phyloP scores from a whole-genome alignment of 2,888 invertebrate genomes.

The Polydrusus pterygomalis region DNA sequence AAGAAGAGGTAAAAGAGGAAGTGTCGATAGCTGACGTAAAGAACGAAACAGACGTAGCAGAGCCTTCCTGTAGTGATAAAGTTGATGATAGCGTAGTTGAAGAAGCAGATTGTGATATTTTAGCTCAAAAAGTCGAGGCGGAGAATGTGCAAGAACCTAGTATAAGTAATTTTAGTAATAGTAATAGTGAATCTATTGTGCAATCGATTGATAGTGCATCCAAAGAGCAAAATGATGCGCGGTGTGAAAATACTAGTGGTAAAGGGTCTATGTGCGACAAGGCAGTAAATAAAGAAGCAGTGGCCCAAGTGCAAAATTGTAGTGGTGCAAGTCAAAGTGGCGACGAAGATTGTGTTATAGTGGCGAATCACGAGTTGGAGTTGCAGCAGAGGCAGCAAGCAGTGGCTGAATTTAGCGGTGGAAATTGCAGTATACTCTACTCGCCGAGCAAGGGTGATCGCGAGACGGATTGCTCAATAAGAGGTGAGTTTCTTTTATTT shows the following conservation, averaged over 20 bases:
- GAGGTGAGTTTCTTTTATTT: constrained; percentile 61
- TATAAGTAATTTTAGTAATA: constrained; percentile 44
- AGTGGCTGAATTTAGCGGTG: constrained; percentile 14
- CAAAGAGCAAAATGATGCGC: constrained; percentile 31
- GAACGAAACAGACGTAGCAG: not conserved
- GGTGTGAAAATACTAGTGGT: constrained; percentile 34
- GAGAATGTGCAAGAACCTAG: constrained; percentile 45
- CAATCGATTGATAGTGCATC: constrained; percentile 37
- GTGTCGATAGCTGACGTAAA: constrained; percentile 26
- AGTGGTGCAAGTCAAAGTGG: constrained; percentile 55
- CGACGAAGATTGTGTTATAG: constrained; percentile 80
- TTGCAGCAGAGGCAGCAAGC: constrained; percentile 4
- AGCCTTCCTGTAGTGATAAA: constrained; percentile 23
- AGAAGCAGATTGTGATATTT: constrained; percentile 46
- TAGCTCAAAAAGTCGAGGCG: constrained; percentile 28
- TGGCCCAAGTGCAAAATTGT: constrained; percentile 32
- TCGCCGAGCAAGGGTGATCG: constrained; percentile 72
- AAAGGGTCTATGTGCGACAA: constrained; percentile 39
- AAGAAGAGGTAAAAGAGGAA: constrained; percentile 31
- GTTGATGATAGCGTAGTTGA: constrained; percentile 12
- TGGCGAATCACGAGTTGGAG: constrained; percentile 70
- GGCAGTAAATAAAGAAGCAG: constrained; percentile 28
- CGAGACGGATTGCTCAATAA: constrained; percentile 69
- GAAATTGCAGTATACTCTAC: constrained; percentile 65
- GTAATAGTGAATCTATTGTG: constrained; percentile 44